phyloP scores from a whole-genome alignment of 2,888 invertebrate species.

The Agrotis exclamationis region DNA sequence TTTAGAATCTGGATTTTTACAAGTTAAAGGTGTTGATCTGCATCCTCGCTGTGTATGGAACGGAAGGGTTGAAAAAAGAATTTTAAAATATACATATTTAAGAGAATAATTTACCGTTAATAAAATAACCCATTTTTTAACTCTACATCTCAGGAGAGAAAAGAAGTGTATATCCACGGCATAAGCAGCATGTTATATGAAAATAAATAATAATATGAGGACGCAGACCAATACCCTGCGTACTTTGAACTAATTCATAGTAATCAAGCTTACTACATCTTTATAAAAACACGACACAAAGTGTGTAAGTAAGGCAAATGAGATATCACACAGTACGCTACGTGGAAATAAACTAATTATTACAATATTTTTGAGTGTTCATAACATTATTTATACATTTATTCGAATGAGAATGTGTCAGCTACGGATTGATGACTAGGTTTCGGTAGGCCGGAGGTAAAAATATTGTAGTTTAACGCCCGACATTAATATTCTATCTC shows the following conservation, averaged over 20 bases:
- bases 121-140: constrained; percentile 11
- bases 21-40: constrained; percentile 13
- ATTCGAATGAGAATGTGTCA: constrained; percentile 24
- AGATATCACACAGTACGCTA: constrained; percentile 29
- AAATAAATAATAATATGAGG: not conserved
- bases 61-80: not conserved
- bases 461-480: constrained; percentile 3
- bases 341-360: constrained; percentile 24
- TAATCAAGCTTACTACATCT: not conserved
- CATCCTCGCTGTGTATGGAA: not conserved
- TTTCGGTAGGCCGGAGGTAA: constrained; percentile 43
- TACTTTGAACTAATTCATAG: not conserved
- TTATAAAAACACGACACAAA: constrained; percentile 29
- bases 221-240: constrained; percentile 2
- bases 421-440: constrained; percentile 56
- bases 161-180: not conserved
- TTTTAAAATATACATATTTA: not conserved
- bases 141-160: not conserved
- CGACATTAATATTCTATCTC: no score
- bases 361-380: constrained; percentile 3
- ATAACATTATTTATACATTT: constrained; percentile 1
- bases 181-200: not conserved
- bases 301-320: constrained; percentile 25
- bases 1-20: constrained; percentile 3
- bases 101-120: not conserved